These are phyloP conservation scores for Ophion costatus DNA, from an alignment of 2,888 invertebrate species.

Conservation along the genomic window DNA sequence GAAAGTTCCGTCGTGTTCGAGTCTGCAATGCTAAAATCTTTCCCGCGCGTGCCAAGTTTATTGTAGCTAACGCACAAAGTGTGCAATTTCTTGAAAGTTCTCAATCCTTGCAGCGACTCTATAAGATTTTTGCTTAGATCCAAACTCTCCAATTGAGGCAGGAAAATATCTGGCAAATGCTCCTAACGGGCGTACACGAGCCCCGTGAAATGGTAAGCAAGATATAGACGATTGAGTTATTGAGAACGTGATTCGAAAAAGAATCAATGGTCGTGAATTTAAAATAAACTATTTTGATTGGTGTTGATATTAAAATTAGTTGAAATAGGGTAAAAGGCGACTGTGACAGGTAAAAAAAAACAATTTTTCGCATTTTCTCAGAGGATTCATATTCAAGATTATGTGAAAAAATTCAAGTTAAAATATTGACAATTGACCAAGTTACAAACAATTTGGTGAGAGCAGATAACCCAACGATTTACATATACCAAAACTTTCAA, in stretches of 20 bases:
- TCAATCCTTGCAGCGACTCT: slow-evolving; percentile 66
- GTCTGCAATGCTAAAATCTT: not conserved
- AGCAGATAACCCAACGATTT: too few relatives aligned
- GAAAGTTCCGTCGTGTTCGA: slow-evolving; percentile 49
- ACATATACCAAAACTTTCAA: too few relatives aligned
- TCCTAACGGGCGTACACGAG: slow-evolving; percentile 54
- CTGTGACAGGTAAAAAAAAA: too few relatives aligned
- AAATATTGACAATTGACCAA: too few relatives aligned
- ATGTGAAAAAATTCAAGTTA: too few relatives aligned
- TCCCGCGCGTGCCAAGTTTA: slow-evolving; percentile 26
- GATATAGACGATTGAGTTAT: not conserved
- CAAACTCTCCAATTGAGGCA: slow-evolving; percentile 71
- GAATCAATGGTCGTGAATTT: not conserved
- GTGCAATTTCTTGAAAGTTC: slow-evolving; percentile 65
- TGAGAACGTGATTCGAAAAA: not conserved
- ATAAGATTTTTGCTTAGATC: slow-evolving; percentile 72
- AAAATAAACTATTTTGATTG: not conserved
- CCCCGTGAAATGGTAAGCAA: not conserved
- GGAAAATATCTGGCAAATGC: slow-evolving; percentile 62
- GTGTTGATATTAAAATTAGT: not conserved
- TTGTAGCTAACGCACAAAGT: slow-evolving; percentile 72
- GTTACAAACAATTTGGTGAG: too few relatives aligned
- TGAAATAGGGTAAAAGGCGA: not conserved
- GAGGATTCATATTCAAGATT: too few relatives aligned
- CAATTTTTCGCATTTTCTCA: not conserved